Base-by-base conservation (phyloP, 2,888 invertebrate genomes). In the Dasysyrphus tricinctus region DNA sequence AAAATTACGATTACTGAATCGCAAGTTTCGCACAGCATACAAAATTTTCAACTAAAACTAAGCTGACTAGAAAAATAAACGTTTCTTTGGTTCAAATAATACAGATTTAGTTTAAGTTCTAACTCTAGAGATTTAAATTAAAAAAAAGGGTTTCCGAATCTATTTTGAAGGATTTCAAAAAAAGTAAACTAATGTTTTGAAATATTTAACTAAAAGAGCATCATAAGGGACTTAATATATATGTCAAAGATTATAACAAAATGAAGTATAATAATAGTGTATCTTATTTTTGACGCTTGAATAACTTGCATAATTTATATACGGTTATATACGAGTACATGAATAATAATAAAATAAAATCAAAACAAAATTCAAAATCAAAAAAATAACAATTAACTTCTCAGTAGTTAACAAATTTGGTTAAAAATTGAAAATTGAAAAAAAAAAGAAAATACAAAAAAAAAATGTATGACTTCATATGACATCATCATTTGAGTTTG, bases 401-500 rank as follows among this genome's bases (percentile, higher is more conserved):
- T 47, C 7, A 16, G n/a, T 24, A 47, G 61, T 11, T 63, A 70
- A 80, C 51, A 77, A 80, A n/a, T 49, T 67, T 44, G 19, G 37
- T 67, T 67, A 51, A 69, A 49, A 51, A 65, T 42, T 19, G n/a
- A 42, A 29, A 11, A n/a, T n/a, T n/a, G n/a, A 19, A 49, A 65
- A 47, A 47, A 19, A 12, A 39, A 39, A 19, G 2, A 59, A 39
- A 12, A 77, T 69, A 49, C 56, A 49, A 34, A 16, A 12, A 47
- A 51, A 29, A 32, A n/a, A 7, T 6, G 19, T 65, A 65, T 59
- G 24, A 77, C 56, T 63, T 34, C 11, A 70, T 49, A 70, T 82
- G 82, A 78, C 73, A 73, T 82, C 81, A 78, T 82, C 51, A 65
- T 77, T 72, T 39, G 42, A 77, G 51, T 65, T 80, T 61, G 51